Evolutionary conservation across 2,797 vertebrate species (phyloP).

Genomic region (Gouania willdenowi): DNA sequence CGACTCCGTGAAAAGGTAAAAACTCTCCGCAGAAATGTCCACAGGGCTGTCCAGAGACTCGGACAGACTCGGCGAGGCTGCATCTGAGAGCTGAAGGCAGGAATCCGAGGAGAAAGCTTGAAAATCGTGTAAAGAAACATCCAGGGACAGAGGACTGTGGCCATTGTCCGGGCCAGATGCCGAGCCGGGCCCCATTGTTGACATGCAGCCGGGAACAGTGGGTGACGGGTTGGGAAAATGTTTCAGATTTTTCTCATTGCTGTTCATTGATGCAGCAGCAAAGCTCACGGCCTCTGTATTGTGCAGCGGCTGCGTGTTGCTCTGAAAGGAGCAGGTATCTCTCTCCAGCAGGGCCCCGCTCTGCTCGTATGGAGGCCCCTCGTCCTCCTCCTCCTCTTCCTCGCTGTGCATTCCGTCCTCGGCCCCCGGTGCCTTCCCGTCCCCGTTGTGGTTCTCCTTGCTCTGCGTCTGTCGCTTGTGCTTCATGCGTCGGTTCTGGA

Average conservation of each 20-base stretch:
- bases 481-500: conserved; percentile 98
- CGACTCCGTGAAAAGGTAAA: conserved; percentile 99
- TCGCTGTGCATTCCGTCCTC: conserved; percentile 86
- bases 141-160: conserved; percentile 90
- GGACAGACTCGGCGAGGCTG: conserved; percentile 92
- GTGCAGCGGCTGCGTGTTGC: conserved; percentile 90
- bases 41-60: conserved; percentile 94
- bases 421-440: conserved; percentile 81
- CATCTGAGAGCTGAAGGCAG: conserved; percentile 94
- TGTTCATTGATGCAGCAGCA: conserved; percentile 88
- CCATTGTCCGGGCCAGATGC: conserved; percentile 97
- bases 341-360: conserved; percentile 92
- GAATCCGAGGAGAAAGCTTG: conserved; percentile 95
- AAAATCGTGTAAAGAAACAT: conserved; percentile 96
- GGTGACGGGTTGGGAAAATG: conserved; percentile 97
- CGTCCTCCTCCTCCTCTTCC: conserved; percentile 87
- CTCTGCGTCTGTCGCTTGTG: conserved; percentile 98
- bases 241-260: conserved; percentile 99
- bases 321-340: conserved; percentile 93
- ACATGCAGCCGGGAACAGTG: conserved; percentile 94
- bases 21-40: conserved; percentile 94
- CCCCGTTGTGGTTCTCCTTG: conserved; percentile 93
- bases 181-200: conserved; percentile 96
- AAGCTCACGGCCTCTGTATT: conserved; percentile 89
- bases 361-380: conserved; percentile 84